Evolutionary conservation across 2,888 invertebrate genomes (phyloP).

Genomic region (Linhomoeus sp.): DNA sequence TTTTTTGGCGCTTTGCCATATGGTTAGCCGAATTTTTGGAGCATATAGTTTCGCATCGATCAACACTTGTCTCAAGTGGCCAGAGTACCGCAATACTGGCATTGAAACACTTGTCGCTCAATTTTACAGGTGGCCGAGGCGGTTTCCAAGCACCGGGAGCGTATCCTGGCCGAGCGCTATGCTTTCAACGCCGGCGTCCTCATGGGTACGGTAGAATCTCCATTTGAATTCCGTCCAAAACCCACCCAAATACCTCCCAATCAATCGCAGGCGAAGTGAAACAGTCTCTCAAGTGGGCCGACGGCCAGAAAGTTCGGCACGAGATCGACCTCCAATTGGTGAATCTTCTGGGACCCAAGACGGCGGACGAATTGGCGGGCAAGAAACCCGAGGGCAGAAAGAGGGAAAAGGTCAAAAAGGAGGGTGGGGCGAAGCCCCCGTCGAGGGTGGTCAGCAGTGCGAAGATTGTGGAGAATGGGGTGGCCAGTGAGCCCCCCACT

Average conservation of each 20-base stretch:
- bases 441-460: no score
- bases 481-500: no score
- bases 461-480: no score
- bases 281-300: constrained; percentile 62
- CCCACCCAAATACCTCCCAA: no score
- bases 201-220: no score
- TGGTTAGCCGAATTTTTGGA: no score
- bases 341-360: constrained; percentile 71
- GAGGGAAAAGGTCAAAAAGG: constrained; percentile 9
- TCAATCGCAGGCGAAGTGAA: constrained; percentile 78
- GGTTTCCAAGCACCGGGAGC: constrained; percentile 37
- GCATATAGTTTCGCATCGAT: no score
- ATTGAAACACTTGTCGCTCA: not conserved
- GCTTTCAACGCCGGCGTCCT: constrained; percentile 32
- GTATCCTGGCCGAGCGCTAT: constrained; percentile 42
- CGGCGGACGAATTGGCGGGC: constrained; percentile 48
- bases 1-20: no score
- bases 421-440: constrained; percentile 29
- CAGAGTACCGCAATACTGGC: no score
- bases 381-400: no score
- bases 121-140: constrained; percentile 45
- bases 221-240: no score
- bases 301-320: constrained; percentile 76
- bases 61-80: no score
- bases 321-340: constrained; percentile 75